Evolutionary conservation across 1,140 invertebrate species (phyloP), one percentile per base, ranked within the genome.

Genomic region (Berghia stephanieae): DNA sequence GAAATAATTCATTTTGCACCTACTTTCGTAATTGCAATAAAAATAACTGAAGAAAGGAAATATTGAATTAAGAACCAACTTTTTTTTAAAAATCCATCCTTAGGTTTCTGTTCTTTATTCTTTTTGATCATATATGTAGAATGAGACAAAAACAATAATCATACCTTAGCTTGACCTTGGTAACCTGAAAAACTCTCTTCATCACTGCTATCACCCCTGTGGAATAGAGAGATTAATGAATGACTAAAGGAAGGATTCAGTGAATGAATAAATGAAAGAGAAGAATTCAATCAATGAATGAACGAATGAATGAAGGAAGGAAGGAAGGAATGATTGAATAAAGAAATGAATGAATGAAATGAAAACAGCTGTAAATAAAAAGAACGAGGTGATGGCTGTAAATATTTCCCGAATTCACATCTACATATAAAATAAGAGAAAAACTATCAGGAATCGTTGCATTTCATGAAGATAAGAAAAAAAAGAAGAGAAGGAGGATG

Each of bases 151-250:
- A 63, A 31, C 10, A 10, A 36, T 10, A 36, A 68, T 24, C n/a
- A 42, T 43, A 75, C 72, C 57, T 75, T 63, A 13, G 72, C 24
- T 43, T 40, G 55, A 1, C 21, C 27, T 24, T 36, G 40, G 3
- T 75, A 57, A 42, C 72, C 57, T 42, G 16, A 8, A 2, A 43
- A 34, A 18, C 13, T 36, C 1, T 55, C 75, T 27, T 70, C 68
- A 55, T 77, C 75, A 70, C 75, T 77, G 36, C 75, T 77, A 4
- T 27, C 49, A 52, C 57, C 75, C 31, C 63, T 69, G 60, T 67
- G 1, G 36, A 34, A 60, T 24, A 60, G 5, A 60, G 55, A 60
- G 5, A 60, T 4, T 8, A 31, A 21, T 4, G 55, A 60, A n/a
- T 27, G 57, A 60, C 8, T 6, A 60, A 6, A 60, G 8, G 3